Conservation (phyloP, 2,113 vertebrate genomes). For the Oncorhynchus keta region DNA sequence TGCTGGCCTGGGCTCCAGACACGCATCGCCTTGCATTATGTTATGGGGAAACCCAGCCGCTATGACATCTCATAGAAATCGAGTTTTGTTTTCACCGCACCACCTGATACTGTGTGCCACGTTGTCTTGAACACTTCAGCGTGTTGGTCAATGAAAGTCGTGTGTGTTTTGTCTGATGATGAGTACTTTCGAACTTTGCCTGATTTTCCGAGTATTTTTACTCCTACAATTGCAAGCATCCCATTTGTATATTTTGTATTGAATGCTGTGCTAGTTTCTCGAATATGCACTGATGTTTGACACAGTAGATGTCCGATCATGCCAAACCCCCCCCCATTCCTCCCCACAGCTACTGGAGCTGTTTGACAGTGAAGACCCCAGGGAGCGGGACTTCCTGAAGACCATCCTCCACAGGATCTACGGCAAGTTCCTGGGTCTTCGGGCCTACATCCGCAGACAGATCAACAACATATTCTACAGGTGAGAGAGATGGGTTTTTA, state of each 20-base stretch:
- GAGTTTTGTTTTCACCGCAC: neutral
- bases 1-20: neutral
- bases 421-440: slow-evolving; percentile 93
- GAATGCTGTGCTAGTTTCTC: neutral
- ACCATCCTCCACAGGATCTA: slow-evolving; percentile 98
- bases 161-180: no score
- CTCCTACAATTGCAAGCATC: no score
- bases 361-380: slow-evolving; percentile 95
- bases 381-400: slow-evolving; percentile 96
- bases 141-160: no score
- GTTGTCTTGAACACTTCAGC: no score
- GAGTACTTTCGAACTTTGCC: no score
- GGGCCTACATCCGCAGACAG: slow-evolving; percentile 93
- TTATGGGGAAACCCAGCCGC: neutral
- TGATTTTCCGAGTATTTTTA: no score
- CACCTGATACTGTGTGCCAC: no score
- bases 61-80: neutral
- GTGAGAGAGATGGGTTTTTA: slow-evolving; percentile 50
- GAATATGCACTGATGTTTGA: neutral
- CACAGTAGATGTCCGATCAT: neutral
- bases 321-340: neutral
- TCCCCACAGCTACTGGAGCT: slow-evolving; percentile 86
- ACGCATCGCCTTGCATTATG: neutral
- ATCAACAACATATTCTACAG: slow-evolving; percentile 99
- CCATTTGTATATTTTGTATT: no score